A percentile compares a stretch with the other conserved stretches of the same genome.
Conservation (phyloP, 2,113 vertebrate species). For the Euleptes europaea region DNA sequence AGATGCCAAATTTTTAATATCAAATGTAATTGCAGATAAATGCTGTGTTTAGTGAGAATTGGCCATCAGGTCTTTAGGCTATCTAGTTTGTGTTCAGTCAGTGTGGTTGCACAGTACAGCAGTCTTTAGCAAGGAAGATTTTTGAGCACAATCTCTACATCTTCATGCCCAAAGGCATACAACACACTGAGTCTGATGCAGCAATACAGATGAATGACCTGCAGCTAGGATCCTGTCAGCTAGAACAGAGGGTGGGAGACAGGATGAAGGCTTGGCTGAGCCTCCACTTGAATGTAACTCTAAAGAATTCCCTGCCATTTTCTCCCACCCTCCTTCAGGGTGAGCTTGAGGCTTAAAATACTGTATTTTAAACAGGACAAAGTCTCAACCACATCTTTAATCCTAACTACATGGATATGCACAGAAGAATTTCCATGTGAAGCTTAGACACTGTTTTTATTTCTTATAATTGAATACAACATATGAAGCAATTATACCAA, state of each 20-base stretch:
- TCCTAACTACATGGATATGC: not conserved
- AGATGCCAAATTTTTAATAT: not conserved
- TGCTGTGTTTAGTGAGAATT: not conserved
- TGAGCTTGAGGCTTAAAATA: not conserved
- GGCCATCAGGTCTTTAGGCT: not conserved
- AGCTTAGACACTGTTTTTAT: not conserved
- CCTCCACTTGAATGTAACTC: not conserved
- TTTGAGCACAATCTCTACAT: not conserved
- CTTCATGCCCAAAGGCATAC: not conserved
- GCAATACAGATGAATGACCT: not conserved
- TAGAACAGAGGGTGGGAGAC: not conserved
- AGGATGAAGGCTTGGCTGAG: not conserved
- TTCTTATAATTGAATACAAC: not conserved
- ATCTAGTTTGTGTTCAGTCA: not conserved
- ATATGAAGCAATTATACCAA: not conserved
- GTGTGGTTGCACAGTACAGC: too few relatives aligned
- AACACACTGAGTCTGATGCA: constrained; percentile 13
- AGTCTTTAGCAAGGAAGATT: not conserved
- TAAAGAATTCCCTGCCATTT: not conserved
- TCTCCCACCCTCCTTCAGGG: not conserved
- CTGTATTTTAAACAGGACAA: not conserved
- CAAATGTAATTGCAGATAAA: not conserved
- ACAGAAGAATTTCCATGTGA: not conserved
- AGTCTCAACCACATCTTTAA: not conserved
- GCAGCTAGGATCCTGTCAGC: not conserved